Conservation (phyloP, 1,140 invertebrate species). For the Bicyclus anynana region DNA sequence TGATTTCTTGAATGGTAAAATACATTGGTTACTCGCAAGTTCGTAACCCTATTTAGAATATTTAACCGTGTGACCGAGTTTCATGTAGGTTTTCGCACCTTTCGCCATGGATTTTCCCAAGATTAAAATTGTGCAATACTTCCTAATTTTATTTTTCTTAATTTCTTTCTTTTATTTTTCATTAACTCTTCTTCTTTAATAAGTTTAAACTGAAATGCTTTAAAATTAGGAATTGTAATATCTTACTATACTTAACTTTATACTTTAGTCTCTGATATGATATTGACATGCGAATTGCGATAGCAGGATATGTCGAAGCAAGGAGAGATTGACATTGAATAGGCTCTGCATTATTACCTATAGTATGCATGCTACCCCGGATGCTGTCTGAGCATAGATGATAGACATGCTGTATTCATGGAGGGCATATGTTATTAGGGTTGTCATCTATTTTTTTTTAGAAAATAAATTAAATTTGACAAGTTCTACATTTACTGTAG, state of each 20-base stretch:
- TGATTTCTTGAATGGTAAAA: too few relatives aligned
- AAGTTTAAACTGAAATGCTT: too few relatives aligned
- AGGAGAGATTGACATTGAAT: slow-evolving; percentile 25
- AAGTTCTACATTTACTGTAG: too few relatives aligned
- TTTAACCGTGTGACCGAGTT: background rate
- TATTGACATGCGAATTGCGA: too few relatives aligned
- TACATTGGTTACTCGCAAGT: too few relatives aligned
- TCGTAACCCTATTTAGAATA: background rate
- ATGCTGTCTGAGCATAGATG: background rate
- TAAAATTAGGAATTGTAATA: background rate
- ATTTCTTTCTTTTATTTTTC: too few relatives aligned
- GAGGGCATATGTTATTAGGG: background rate
- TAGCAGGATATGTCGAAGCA: background rate
- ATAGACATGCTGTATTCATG: background rate
- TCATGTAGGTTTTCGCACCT: background rate
- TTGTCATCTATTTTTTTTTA: too few relatives aligned
- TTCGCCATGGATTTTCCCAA: too few relatives aligned
- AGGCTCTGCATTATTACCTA: slow-evolving; percentile 21
- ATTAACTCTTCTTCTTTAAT: too few relatives aligned
- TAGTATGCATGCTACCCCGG: background rate
- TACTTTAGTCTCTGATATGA: background rate
- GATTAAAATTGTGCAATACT: too few relatives aligned
- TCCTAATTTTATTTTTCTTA: too few relatives aligned
- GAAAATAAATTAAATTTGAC: too few relatives aligned
- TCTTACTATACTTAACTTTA: background rate